These are phyloP conservation scores for Anolis sagrei DNA, from an alignment of 2,113 vertebrate genomes.

Conservation along the genomic window DNA sequence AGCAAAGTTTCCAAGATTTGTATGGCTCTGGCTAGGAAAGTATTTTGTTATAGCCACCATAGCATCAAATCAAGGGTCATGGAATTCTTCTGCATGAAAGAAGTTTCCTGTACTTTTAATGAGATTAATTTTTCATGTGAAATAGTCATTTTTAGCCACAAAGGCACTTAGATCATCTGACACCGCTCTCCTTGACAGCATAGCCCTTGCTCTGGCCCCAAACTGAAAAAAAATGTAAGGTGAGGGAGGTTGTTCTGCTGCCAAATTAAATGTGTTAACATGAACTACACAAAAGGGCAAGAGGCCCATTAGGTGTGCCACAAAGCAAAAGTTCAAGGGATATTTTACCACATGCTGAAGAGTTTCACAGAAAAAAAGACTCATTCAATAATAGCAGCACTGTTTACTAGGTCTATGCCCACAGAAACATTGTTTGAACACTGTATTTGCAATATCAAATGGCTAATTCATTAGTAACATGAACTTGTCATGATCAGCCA, in stretches of 20 bases:
- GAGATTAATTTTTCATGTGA: constrained; percentile 56
- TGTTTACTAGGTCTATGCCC: constrained; percentile 28
- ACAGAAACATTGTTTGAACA: constrained; percentile 38
- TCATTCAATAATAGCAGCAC: constrained; percentile 40
- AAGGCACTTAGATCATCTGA: constrained; percentile 63
- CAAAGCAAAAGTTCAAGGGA: constrained; percentile 48
- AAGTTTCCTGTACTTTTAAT: constrained; percentile 29
- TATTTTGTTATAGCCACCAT: not conserved
- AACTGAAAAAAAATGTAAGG: constrained; percentile 43
- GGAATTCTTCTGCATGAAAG: not conserved
- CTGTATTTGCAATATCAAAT: not conserved
- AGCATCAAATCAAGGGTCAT: not conserved
- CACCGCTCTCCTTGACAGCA: constrained; percentile 53
- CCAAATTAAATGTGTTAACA: constrained; percentile 56
- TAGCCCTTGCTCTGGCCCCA: constrained; percentile 46
- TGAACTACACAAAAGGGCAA: constrained; percentile 55
- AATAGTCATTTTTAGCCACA: constrained; percentile 61
- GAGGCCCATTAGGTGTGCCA: constrained; percentile 61
- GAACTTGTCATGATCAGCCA: not conserved
- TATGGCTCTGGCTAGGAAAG: not conserved
- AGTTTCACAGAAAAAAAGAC: not conserved
- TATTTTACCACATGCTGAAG: constrained; percentile 13
- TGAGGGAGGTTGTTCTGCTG: constrained; percentile 53
- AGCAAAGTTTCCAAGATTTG: no score
- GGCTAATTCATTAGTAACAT: not conserved